Conservation (phyloP, 2,888 invertebrate species). For the Adelphocoris suturalis region DNA sequence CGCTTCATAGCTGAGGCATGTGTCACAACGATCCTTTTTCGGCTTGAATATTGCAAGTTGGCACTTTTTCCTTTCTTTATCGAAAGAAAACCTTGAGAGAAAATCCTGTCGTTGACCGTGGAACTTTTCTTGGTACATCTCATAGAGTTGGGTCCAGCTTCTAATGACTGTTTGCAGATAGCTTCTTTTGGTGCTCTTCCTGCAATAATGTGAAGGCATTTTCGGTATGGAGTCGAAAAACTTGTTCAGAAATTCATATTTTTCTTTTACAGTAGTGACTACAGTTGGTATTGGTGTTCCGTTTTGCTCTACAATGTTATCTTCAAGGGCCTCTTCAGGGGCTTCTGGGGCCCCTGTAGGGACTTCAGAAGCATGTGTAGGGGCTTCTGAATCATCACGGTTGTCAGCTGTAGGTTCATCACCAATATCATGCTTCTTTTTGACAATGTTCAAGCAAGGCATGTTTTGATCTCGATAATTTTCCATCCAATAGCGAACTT, state of each 20-base stretch:
- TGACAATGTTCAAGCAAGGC: not conserved
- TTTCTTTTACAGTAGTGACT: no score
- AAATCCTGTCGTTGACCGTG: no score
- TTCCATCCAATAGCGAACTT: constrained; percentile 61
- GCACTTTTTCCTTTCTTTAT: constrained; percentile 56
- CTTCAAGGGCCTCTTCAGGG: not conserved
- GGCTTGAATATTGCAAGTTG: constrained; percentile 53
- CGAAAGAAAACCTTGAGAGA: no score
- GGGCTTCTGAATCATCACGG: not conserved
- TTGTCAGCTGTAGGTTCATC: not conserved
- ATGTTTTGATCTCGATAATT: not conserved
- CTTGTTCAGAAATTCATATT: not conserved
- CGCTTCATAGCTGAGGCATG: constrained; percentile 8
- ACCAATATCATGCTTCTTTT: not conserved
- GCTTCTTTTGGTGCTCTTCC: not conserved
- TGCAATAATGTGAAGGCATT: constrained; percentile 55
- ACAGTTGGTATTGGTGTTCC: no score
- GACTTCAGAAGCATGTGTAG: not conserved
- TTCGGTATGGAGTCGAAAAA: constrained; percentile 51
- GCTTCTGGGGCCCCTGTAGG: not conserved
- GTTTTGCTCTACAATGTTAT: no score
- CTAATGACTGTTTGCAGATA: constrained; percentile 49
- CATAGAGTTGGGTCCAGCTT: constrained; percentile 35
- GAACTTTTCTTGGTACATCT: not conserved
- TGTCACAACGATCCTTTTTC: constrained; percentile 62